Evolutionary conservation across 2,888 invertebrate species (phyloP), one percentile per base, ranked within the genome.

Genomic region (Horisme vitalbata): DNA sequence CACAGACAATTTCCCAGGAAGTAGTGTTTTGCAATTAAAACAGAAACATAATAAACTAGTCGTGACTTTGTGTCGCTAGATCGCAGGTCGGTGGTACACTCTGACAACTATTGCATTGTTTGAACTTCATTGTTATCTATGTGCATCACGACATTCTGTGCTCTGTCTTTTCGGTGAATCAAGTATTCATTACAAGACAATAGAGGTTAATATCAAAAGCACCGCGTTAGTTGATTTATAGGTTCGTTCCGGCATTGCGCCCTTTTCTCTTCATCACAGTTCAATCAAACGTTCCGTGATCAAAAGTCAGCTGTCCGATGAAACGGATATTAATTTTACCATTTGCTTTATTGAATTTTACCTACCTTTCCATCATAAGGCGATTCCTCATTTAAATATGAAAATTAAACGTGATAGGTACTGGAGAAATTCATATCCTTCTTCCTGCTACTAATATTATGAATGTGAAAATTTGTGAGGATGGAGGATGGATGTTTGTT

Each of bases 201-300:
- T 75, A 64, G 73, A 70, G 65, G 68, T 66, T 72, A 71, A 69
- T 75, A 81, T 79, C 72, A 73, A 79, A 80, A 72, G 74, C 64
- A 67, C 59, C 65, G 78, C 75, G 81, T 76, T 68, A 65, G 72
- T 77, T 81, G 78, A 82, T 80, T 82, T 79, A 83, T 80, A 68
- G 58, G 66, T 59, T 37, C 59, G 71, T 72, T 65, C 68, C 61
- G 65, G 67, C 71, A 71, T 65, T 59, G 66, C 66, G 66, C 70
- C 67, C 74, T 79, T 79, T 79, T 72, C 79, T 70, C 71, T 67
- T 66, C 64, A 58, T 56, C 61, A 59, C 65, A 68, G 65, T 69
- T 71, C 68, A 65, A 71, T 75, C 75, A 68, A 63, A 65, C 64
- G 71, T 68, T 67, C 52, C 65, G 55, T 66, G 70, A 79, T 75